Conservation (phyloP, 2,113 vertebrate genomes). For the Parotia lawesii region DNA sequence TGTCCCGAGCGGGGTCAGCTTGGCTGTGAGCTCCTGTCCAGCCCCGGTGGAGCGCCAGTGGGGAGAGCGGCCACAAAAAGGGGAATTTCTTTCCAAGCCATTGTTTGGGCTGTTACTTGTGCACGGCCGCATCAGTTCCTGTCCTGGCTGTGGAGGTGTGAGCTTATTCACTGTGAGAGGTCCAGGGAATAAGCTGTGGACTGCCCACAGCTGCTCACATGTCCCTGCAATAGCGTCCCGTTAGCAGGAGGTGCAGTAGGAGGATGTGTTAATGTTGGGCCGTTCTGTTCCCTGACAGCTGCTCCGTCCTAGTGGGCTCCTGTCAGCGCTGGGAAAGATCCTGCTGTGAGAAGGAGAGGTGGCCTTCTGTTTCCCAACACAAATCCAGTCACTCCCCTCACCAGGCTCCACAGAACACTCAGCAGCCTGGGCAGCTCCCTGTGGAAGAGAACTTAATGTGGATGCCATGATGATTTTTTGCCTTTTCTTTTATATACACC, state of each 20-base stretch:
- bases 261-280: too few relatives aligned
- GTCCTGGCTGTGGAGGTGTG: not conserved
- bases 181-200: fast-evolving
- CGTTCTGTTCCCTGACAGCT: not conserved
- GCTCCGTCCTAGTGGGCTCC: fast-evolving
- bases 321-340: not conserved
- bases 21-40: not conserved
- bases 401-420: not conserved
- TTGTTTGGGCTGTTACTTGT: fast-evolving
- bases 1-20: not conserved
- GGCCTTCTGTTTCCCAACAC: too few relatives aligned
- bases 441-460: not conserved
- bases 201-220: not conserved
- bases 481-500: too few relatives aligned
- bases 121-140: too few relatives aligned
- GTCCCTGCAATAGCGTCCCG: not conserved
- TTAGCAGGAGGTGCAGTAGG: not conserved
- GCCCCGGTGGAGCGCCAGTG: not conserved
- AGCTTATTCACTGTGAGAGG: not conserved
- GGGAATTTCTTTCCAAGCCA: not conserved
- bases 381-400: not conserved
- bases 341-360: not conserved
- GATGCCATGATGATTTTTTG: too few relatives aligned
- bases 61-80: not conserved
- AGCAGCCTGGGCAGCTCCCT: not conserved